A percentile compares a stretch with the other conserved stretches of the same genome.
Conservation (phyloP, 2,797 vertebrate species). For the Ispidina lecontei region DNA sequence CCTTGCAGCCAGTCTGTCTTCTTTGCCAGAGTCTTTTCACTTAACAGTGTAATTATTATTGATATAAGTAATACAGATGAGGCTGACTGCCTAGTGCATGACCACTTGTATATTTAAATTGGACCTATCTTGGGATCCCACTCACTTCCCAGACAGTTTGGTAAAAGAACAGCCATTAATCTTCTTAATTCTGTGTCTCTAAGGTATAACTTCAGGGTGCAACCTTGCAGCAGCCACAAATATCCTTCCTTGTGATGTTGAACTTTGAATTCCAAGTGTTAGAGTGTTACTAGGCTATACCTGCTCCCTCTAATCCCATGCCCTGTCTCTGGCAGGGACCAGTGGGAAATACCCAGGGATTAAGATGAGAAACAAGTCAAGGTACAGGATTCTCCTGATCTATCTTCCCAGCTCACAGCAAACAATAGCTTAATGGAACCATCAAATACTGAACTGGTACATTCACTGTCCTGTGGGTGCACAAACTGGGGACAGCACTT, state of each 20-base stretch:
- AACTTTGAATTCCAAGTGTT: background rate
- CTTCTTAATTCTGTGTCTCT: background rate
- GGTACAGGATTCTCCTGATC: background rate
- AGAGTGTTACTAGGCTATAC: background rate
- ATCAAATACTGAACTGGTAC: background rate
- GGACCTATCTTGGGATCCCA: background rate
- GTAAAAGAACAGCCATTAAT: background rate
- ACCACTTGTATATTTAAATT: conserved; percentile 39
- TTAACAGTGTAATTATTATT: conserved; percentile 32
- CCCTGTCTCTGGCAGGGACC: background rate
- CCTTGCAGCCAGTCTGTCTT: conserved; percentile 13
- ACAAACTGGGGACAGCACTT: background rate
- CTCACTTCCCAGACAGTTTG: conserved; percentile 22
- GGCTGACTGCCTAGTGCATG: background rate
- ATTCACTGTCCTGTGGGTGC: background rate
- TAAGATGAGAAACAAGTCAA: background rate
- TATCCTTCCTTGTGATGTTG: background rate
- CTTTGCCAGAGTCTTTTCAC: conserved; percentile 10
- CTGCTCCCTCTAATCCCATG: background rate
- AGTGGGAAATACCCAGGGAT: background rate
- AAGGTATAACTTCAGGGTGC: background rate
- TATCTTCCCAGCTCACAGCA: background rate
- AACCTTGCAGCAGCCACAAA: background rate
- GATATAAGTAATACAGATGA: background rate
- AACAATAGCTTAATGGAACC: conserved; percentile 8